Evolutionary conservation across 1,140 invertebrate genomes (phyloP), one percentile per base, ranked within the genome.

Genomic region (Euura saliciscinereae): DNA sequence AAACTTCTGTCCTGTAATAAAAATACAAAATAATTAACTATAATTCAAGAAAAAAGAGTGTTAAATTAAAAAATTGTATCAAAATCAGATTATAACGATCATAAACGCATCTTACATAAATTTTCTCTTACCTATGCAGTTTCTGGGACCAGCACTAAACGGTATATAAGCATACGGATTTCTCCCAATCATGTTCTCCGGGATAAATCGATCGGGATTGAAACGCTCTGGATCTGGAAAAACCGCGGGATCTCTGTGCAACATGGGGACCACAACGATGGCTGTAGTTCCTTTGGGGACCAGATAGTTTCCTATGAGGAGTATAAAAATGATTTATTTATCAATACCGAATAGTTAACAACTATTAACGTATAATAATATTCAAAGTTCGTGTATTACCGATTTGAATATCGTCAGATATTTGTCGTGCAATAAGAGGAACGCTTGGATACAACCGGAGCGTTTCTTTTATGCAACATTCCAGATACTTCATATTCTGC

Each of bases 201-300:
- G 89, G 43, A 91, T 80, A 85, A 96, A 96, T 78, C 94, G 88
- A 71, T 96, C 93, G 0, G 95, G 95, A 83, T 95, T 90, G 81
- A 94, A 96, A 66, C 86, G 84, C 45, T 93, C 89, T 2, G 95
- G 94, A 70, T 96, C 89, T 43, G 90, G 89, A 81, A 91, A 96
- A 43, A 90, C 80, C 43, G 91, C 85, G 2, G 89, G 85, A 79
- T 94, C 89, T 67, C 92, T 88, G 82, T 97, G 95, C 44, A 96
- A 79, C 68, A 90, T 87, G 68, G 88, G 89, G 10, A 90, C 84
- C n/a, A 86, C 77, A 4, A 93, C 84, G 43, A 89, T 82, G 3
- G 89, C 86, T 3, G 86, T 84, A 1, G 89, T 89, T 13, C 91
- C 92, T 45, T 84, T 82, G 0, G 91, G 90, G 65, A 92, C 82